Evolutionary conservation across 2,888 invertebrate genomes (phyloP).

Genomic region (Chalcosyrphus nemorum): DNA sequence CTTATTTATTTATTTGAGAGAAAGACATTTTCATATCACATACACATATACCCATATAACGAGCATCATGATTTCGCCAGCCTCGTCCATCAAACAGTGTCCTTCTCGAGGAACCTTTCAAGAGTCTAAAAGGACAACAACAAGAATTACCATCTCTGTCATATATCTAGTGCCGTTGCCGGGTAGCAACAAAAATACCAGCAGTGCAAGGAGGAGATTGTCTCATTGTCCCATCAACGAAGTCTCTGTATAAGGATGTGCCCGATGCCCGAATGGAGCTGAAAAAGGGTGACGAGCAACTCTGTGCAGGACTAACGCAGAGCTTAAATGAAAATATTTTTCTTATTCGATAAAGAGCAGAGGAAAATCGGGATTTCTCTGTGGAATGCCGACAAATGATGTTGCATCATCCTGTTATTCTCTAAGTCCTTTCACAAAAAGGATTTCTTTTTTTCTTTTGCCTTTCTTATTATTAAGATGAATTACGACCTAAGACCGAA

Average conservation of each 20-base stretch:
- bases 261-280: constrained; percentile 8
- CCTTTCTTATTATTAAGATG: constrained; percentile 36
- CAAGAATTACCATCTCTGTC: constrained; percentile 64
- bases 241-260: constrained; percentile 44
- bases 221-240: constrained; percentile 52
- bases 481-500: constrained; percentile 55
- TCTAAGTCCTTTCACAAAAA: constrained; percentile 8
- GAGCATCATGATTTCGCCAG: constrained; percentile 5
- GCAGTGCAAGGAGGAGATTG: constrained; percentile 42
- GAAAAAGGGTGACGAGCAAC: constrained; percentile 15
- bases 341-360: constrained; percentile 58
- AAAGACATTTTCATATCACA: constrained; percentile 30
- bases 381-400: constrained; percentile 51
- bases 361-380: constrained; percentile 42
- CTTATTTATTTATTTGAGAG: constrained; percentile 43
- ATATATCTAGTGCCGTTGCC: constrained; percentile 63
- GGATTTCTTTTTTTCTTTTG: constrained; percentile 3
- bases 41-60: not conserved
- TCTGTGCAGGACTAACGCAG: constrained; percentile 17
- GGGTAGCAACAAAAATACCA: constrained; percentile 7
- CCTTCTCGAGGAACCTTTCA: constrained; percentile 49
- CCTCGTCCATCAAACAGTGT: constrained; percentile 49
- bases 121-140: constrained; percentile 59
- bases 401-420: constrained; percentile 35
- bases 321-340: constrained; percentile 65